Evolutionary conservation across 2,888 invertebrate species (phyloP).

Genomic region (Leptinotarsa peninsularis): DNA sequence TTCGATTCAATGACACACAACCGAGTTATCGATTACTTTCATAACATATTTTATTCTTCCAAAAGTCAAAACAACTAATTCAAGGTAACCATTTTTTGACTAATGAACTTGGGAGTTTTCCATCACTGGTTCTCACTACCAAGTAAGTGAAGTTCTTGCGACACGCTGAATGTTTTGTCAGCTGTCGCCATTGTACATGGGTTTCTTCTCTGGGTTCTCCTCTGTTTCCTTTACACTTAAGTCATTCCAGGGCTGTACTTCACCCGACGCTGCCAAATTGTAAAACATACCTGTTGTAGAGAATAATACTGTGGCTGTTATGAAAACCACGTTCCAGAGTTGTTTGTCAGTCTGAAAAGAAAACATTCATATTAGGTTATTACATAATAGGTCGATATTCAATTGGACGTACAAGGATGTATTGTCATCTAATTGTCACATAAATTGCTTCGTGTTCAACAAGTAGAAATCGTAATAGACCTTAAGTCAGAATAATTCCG

Average conservation of each 20-base stretch:
- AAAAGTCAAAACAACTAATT: background rate
- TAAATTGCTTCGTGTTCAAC: too few relatives aligned
- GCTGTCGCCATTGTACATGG: conserved; percentile 38
- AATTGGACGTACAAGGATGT: too few relatives aligned
- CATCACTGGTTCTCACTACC: background rate
- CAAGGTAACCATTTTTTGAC: conserved; percentile 7
- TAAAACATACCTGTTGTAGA: conserved; percentile 42
- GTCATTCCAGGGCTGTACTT: conserved; percentile 50
- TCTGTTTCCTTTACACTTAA: conserved; percentile 29
- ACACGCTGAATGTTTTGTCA: conserved; percentile 12
- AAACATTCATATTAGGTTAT: conserved; percentile 1
- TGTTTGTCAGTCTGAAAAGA: conserved; percentile 44
- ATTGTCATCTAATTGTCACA: too few relatives aligned
- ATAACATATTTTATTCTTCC: background rate
- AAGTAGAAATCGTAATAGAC: too few relatives aligned
- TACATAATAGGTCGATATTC: too few relatives aligned
- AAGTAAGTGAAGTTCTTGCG: background rate
- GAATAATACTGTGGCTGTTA: conserved; percentile 41
- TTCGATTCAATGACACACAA: conserved; percentile 7
- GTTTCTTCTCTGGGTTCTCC: conserved; percentile 32
- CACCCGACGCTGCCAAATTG: conserved; percentile 44
- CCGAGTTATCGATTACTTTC: conserved; percentile 1
- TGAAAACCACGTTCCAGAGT: conserved; percentile 46
- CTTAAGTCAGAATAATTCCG: too few relatives aligned
- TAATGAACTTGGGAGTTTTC: background rate